Percentiles rank a stretch among this genome's conserved stretches.
phyloP scores from a whole-genome alignment of 1,140 invertebrate genomes.

The Apis cerana region DNA sequence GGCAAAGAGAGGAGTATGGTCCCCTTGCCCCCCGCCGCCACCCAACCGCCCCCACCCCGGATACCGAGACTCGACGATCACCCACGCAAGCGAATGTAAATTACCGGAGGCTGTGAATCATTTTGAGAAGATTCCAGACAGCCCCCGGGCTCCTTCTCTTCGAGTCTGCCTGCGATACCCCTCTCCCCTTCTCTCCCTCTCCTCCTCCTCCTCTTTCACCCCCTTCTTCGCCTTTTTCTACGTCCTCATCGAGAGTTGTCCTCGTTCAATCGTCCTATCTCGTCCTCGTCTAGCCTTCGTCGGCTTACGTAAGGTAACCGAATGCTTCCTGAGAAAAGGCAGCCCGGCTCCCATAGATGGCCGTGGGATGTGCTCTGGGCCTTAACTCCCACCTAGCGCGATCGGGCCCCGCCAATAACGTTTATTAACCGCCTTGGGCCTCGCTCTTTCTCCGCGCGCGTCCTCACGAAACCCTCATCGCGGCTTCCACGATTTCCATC shows the following conservation, averaged over 20 bases:
- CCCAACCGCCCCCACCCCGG: not conserved
- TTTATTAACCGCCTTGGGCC: constrained; percentile 71
- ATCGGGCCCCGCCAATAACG: constrained; percentile 68
- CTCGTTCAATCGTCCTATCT: not conserved
- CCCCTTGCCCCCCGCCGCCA: constrained; percentile 17
- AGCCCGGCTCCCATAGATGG: constrained; percentile 72
- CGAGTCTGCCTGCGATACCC: constrained; percentile 43
- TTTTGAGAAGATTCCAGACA: constrained; percentile 74
- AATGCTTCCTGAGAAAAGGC: constrained; percentile 74
- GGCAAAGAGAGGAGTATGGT: constrained; percentile 64
- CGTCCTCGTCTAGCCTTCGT: constrained; percentile 36
- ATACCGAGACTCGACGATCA: constrained; percentile 69
- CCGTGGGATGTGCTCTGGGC: constrained; percentile 78
- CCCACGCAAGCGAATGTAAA: constrained; percentile 78
- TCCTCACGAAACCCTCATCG: constrained; percentile 30
- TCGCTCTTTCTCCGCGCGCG: not conserved
- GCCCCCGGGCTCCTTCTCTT: constrained; percentile 61
- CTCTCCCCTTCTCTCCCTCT: not conserved
- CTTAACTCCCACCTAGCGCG: constrained; percentile 74
- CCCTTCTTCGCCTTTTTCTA: constrained; percentile 43
- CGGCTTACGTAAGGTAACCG: constrained; percentile 55
- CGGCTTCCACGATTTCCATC: not conserved
- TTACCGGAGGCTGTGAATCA: constrained; percentile 81
- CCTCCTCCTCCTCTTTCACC: constrained; percentile 32
- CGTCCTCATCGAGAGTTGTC: constrained; percentile 1